Evolutionary conservation across 1,140 invertebrate species (phyloP), one percentile per base, ranked within the genome.

Genomic region (Drosophila lowei): DNA sequence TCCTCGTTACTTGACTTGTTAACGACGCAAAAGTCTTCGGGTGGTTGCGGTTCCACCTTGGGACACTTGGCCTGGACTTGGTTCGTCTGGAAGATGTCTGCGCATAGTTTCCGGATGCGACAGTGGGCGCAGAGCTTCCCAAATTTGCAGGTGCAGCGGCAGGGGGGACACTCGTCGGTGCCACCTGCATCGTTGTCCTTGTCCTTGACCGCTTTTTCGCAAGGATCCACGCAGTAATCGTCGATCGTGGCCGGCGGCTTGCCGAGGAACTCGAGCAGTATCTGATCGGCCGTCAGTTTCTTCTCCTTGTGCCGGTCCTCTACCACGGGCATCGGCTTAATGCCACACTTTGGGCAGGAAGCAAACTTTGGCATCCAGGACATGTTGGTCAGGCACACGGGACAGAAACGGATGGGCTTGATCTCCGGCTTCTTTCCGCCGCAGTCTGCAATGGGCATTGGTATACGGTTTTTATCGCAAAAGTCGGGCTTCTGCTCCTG

Each of bases 291-390:
- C 7, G 84, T 72, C 0, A 61, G 42, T 21, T 77, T 66, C 30
- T 77, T 73, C 0, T 52, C 46, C 43, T 72, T 61, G 42, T 71
- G 72, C 0, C 65, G 42, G 13, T 79, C 72, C 23, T 84, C 68
- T 2, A 79, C 30, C 3, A 72, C 30, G 2, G 84, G 84, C 68
- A 54, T 72, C 0, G 84, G 84, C 16, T 89, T 89, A 1, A 79
- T 15, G 0, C 84, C 84, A 9, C 84, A 89, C 16, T 79, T 89
- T 8, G 79, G 76, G 8, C 84, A 89, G 1, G 84, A 58, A 0
- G 84, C 84, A 2, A 89, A 83, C 15, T 84, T 89, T 0, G 84
- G 84, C 48, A 89, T 9, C 84, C 84, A 89, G 6, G 84, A 84
- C 79, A 89, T 89, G 7, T 84, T 89, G 38, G 67, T 89, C n/a